Evolutionary conservation across 2,797 vertebrate species (phyloP).

Genomic region (Clarias pachynema): DNA sequence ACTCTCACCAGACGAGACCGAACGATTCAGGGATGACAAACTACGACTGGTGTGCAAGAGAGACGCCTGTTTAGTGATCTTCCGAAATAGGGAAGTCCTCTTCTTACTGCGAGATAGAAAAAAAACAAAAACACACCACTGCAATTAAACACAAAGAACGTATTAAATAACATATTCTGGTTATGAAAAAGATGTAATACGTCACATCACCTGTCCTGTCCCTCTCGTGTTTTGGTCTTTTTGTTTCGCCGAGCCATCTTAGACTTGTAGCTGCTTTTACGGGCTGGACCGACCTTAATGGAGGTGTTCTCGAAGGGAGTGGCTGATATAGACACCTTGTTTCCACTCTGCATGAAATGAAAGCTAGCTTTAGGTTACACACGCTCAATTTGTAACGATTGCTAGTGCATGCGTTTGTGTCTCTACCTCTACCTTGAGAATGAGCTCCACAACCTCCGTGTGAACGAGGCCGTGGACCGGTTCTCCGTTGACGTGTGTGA

Average conservation of each 20-base stretch:
- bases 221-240: conserved; percentile 88
- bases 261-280: conserved; percentile 87
- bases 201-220: conserved; percentile 85
- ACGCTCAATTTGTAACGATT: background rate
- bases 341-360: conserved; percentile 82
- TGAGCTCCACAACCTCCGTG: conserved; percentile 94
- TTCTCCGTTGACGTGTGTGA: conserved; percentile 96
- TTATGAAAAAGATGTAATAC: background rate
- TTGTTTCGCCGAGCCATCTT: conserved; percentile 97
- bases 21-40: conserved; percentile 93
- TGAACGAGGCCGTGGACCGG: conserved; percentile 93
- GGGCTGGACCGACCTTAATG: conserved; percentile 93
- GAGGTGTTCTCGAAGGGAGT: conserved; percentile 96
- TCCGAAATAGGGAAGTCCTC: conserved; percentile 89
- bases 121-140: background rate
- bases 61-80: conserved; percentile 92
- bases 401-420: background rate
- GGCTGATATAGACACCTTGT: conserved; percentile 92
- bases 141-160: background rate
- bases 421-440: conserved; percentile 86
- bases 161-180: background rate
- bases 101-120: conserved; percentile 78
- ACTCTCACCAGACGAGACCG: conserved; percentile 93
- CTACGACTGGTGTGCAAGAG: conserved; percentile 94
- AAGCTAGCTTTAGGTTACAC: background rate